Evolutionary conservation across 2,113 vertebrate genomes (phyloP).

Genomic region (Takifugu bimaculatus): DNA sequence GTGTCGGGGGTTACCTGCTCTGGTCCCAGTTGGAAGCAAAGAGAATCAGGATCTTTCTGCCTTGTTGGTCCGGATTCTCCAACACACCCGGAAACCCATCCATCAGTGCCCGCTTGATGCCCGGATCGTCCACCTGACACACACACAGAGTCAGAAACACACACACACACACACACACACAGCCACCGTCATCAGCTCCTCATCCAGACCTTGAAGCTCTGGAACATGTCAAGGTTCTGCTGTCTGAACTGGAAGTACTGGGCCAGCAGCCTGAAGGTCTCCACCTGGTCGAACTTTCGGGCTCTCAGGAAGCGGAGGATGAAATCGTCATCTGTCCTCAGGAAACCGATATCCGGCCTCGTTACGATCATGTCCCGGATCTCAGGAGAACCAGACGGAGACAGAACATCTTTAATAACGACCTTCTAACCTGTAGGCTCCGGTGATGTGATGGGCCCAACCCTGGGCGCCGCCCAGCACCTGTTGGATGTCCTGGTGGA

Average conservation of each 20-base stretch:
- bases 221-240: conserved; percentile 99
- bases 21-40: conserved; percentile 99
- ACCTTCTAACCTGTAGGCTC: too few species aligned
- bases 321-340: conserved; percentile 96
- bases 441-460: too few species aligned
- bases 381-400: neutral
- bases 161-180: too few species aligned
- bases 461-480: conserved; percentile 53
- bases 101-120: conserved; percentile 94
- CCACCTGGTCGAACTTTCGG: conserved; percentile 93
- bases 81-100: conserved; percentile 97
- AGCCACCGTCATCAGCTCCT: neutral
- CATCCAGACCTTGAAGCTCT: conserved; percentile 87
- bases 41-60: conserved; percentile 93
- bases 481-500: conserved; percentile 98
- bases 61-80: conserved; percentile 93
- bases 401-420: neutral
- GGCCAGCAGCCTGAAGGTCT: conserved; percentile 93
- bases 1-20: conserved; percentile 80
- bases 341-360: conserved; percentile 95
- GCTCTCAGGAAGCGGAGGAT: conserved; percentile 94
- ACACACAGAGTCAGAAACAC: conserved; percentile 1
- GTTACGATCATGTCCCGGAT: conserved; percentile 96
- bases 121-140: conserved; percentile 78
- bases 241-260: conserved; percentile 98